Percentiles rank a stretch among this genome's conserved stretches.
Evolutionary conservation across 2,888 invertebrate genomes (phyloP).

Genomic region (Crematogaster levior): DNA sequence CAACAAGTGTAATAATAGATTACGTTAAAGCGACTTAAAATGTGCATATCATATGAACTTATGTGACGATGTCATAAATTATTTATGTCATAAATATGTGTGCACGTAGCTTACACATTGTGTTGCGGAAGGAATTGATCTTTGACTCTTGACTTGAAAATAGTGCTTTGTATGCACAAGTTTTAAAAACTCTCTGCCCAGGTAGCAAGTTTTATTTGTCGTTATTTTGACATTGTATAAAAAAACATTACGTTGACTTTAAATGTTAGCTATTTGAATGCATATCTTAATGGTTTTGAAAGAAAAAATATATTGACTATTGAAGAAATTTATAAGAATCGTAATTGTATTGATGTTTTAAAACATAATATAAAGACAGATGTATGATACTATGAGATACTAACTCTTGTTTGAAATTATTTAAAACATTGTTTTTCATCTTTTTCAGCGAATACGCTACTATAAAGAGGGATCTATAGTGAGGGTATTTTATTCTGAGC

Average conservation of each 20-base stretch:
- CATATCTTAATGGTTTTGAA: background rate
- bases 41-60: background rate
- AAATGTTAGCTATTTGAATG: no score
- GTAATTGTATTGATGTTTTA: conserved; percentile 6
- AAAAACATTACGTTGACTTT: no score
- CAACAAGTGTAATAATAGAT: background rate
- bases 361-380: background rate
- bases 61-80: background rate
- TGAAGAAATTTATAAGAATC: background rate
- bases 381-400: no score
- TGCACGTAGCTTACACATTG: conserved; percentile 56
- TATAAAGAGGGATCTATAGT: conserved; percentile 53
- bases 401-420: no score
- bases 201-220: no score
- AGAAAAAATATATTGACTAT: background rate
- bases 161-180: background rate
- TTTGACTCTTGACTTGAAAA: conserved; percentile 70
- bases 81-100: conserved; percentile 18
- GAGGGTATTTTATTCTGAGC: conserved; percentile 70
- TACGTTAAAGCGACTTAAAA: background rate
- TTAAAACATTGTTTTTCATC: background rate
- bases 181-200: background rate
- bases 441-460: conserved; percentile 68
- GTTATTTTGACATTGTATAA: no score
- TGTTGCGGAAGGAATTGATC: conserved; percentile 75